phyloP scores from a whole-genome alignment of 2,888 invertebrate species.

The Rhopalosiphum nymphaeae region DNA sequence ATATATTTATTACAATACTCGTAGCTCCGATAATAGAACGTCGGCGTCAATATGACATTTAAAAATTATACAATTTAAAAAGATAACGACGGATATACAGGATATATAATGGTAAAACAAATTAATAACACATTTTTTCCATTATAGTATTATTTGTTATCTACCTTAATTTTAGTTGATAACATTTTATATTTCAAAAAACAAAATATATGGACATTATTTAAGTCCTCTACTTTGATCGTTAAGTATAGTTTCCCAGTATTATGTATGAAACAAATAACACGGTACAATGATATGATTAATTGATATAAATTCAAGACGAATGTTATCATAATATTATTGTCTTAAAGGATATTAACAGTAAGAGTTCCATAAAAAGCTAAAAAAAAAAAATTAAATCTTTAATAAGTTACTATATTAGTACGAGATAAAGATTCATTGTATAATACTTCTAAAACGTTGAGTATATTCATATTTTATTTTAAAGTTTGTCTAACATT shows the following conservation, averaged over 20 bases:
- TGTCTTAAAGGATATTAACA: too few relatives aligned
- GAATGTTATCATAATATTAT: too few relatives aligned
- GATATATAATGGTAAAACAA: too few relatives aligned
- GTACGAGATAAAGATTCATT: neutral
- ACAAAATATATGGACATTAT: too few relatives aligned
- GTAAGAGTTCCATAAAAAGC: neutral
- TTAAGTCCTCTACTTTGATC: too few relatives aligned
- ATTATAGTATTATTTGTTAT: too few relatives aligned
- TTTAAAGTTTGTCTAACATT: neutral
- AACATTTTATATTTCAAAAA: too few relatives aligned
- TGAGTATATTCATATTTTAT: neutral
- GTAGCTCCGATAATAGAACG: neutral
- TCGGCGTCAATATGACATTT: neutral
- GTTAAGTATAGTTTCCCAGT: too few relatives aligned
- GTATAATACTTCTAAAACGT: neutral
- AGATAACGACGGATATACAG: neutral
- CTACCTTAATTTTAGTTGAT: too few relatives aligned
- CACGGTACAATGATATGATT: too few relatives aligned
- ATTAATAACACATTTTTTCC: neutral
- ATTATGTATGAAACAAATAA: too few relatives aligned
- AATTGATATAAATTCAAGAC: too few relatives aligned
- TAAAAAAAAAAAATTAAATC: neutral
- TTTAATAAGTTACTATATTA: neutral
- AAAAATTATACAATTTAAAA: neutral
- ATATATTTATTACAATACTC: neutral